phyloP scores from a whole-genome alignment of 53 echinoderm and acorn worm species.

The Actinopyga echinites region DNA sequence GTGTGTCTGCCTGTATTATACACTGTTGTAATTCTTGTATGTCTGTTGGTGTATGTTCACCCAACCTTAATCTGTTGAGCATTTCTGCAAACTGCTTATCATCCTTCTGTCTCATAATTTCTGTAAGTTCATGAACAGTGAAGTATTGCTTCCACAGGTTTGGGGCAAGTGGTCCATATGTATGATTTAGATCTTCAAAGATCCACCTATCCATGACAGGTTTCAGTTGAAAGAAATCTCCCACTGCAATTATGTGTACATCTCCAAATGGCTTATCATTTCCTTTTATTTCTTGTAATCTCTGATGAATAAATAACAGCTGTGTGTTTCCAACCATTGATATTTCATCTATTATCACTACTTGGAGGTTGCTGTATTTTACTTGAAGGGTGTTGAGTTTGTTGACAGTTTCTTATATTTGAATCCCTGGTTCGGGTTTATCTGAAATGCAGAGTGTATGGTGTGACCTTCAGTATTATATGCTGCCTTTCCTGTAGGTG shows the following conservation, averaged over 20 bases:
- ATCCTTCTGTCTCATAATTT: too few relatives aligned
- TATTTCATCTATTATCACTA: constrained; percentile 44
- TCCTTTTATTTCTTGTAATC: constrained; percentile 20
- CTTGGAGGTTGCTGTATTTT: constrained; percentile 11
- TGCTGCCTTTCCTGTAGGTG: constrained; percentile 51
- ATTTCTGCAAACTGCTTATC: constrained; percentile 39
- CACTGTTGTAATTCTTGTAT: neutral
- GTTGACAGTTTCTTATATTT: neutral
- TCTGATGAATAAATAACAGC: constrained; percentile 7
- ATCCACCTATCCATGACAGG: constrained; percentile 45
- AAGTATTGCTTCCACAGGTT: constrained; percentile 49
- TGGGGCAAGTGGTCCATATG: constrained; percentile 23
- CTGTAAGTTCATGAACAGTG: constrained; percentile 31
- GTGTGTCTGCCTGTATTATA: neutral
- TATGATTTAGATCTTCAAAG: constrained; percentile 4
- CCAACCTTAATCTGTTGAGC: constrained; percentile 36
- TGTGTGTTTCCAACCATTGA: constrained; percentile 38
- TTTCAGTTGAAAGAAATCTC: constrained; percentile 44
- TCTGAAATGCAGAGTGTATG: constrained; percentile 21
- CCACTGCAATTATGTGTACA: constrained; percentile 42
- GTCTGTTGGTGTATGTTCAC: constrained; percentile 11
- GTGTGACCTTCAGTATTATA: constrained; percentile 24
- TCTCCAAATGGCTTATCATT: constrained; percentile 25
- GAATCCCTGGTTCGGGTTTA: constrained; percentile 20
- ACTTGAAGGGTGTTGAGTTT: constrained; percentile 32